phyloP scores from a whole-genome alignment of 2,888 invertebrate species.

The Trichopoda pennipes region DNA sequence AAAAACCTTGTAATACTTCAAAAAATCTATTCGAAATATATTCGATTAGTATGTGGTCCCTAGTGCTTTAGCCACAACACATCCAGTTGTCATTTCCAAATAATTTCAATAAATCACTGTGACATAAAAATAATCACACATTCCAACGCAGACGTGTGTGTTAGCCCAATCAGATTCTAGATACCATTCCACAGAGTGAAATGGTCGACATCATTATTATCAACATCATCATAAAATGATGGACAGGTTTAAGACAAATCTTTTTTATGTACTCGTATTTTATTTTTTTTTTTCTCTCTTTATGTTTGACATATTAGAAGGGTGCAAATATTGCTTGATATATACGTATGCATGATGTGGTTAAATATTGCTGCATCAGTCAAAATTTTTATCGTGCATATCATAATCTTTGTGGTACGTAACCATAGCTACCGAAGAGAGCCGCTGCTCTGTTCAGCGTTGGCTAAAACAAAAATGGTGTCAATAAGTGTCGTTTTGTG shows the following conservation, averaged over 20 bases:
- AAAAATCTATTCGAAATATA: constrained; percentile 30
- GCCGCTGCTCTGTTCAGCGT: too few species aligned
- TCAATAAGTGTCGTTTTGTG: constrained; percentile 64
- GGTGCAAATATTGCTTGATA: constrained; percentile 24
- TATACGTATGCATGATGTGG: constrained; percentile 48
- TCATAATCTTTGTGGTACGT: constrained; percentile 16
- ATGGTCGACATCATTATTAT: constrained; percentile 58
- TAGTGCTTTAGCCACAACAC: constrained; percentile 47
- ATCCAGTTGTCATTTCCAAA: constrained; percentile 67
- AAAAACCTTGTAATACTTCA: constrained; percentile 34
- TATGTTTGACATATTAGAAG: constrained; percentile 27
- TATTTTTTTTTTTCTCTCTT: not conserved
- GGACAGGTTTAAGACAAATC: constrained; percentile 58
- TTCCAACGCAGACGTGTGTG: not conserved
- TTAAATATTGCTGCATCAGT: constrained; percentile 56
- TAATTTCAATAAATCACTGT: constrained; percentile 69
- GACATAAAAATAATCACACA: constrained; percentile 55
- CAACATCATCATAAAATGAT: constrained; percentile 55
- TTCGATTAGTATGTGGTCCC: constrained; percentile 50
- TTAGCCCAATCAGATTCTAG: not conserved
- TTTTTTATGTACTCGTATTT: too few species aligned
- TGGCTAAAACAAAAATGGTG: constrained; percentile 18
- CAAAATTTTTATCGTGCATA: constrained; percentile 58
- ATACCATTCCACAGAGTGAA: not conserved
- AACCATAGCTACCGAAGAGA: not conserved